A percentile compares a stretch with the other conserved stretches of the same genome.
phyloP scores from a whole-genome alignment of 2,797 vertebrate species.

The Buphagus erythrorhynchus region DNA sequence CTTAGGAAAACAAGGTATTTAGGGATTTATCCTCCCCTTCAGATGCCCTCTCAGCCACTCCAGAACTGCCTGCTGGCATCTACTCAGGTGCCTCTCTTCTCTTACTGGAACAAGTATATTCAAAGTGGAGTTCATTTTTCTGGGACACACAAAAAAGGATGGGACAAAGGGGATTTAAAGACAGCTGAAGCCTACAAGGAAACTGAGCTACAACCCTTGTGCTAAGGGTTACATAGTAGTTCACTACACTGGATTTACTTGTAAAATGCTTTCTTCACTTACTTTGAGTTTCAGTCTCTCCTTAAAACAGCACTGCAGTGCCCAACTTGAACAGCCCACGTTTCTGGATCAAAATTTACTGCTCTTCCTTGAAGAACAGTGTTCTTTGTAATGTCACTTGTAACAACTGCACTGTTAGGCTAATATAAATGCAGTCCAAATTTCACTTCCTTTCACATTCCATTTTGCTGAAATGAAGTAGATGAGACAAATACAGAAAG shows the following conservation, averaged over 20 bases:
- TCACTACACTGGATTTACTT: neutral
- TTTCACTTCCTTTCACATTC: constrained; percentile 51
- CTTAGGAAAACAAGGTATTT: neutral
- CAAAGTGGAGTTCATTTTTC: neutral
- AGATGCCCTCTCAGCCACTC: neutral
- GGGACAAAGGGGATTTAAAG: neutral
- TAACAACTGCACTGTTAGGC: neutral
- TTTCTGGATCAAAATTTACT: neutral
- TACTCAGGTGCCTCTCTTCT: neutral
- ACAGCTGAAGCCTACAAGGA: neutral
- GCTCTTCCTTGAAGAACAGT: neutral
- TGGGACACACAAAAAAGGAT: neutral
- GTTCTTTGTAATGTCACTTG: neutral
- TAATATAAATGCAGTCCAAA: neutral
- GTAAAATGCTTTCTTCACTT: neutral
- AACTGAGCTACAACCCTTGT: neutral
- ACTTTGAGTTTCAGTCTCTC: neutral
- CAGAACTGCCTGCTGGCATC: neutral
- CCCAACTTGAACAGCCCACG: neutral
- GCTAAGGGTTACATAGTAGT: neutral
- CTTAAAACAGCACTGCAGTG: neutral
- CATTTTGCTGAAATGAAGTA: constrained; percentile 24
- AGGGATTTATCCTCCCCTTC: neutral
- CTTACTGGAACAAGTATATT: neutral
- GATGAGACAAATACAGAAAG: constrained; percentile 37